Base-by-base conservation (phyloP, 2,888 invertebrate genomes). In the Conops quadrifasciatus region DNA sequence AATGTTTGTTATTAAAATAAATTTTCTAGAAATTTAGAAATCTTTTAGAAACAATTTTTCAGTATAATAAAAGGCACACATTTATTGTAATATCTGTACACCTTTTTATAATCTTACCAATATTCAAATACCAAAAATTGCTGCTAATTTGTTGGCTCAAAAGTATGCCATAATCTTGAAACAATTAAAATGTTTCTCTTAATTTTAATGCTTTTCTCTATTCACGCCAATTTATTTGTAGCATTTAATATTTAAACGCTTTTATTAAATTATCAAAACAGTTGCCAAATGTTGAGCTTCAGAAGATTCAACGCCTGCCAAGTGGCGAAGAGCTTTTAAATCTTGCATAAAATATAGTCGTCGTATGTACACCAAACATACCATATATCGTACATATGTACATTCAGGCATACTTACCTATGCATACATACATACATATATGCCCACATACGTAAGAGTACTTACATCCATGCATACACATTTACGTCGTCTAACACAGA, bases 221-320 rank as follows among this genome's bases (percentile, higher is more conserved):
- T 58, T 24, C 43, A 24, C 63, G 21, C 26, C 24, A 11, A 30
- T 30, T 59, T 21, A 11, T 36, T 36, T 24, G 58, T 24, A 58
- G 58, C 58, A 24, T 58, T 58, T 59, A 49, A 60, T 49, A 36
- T 68, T 68, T 62, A 36, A 36, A 62, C 49, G 62, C 15, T 62
- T 68, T 68, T 67, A 67, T 58, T 67, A 67, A 67, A 68, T 68
- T 62, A 49, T 62, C 62, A n/a, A 51, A 62, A 51, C 16, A 16
- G 24, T 68, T 68, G 68, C 68, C 68, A 68, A 68, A 21, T 68
- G 15, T 24, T 68, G 60, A 49, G 36, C 28, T 21, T 21, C 19
- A 4, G 19, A 30, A 30, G 3, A 21, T 58, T 53, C 56, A 56
- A 56, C 21, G 19, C 36, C 24, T 60, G 62, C 62, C 60, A 68